Evolutionary conservation across 2,888 invertebrate species (phyloP), one percentile per base, ranked within the genome.

Genomic region (Eupithecia exiguata): DNA sequence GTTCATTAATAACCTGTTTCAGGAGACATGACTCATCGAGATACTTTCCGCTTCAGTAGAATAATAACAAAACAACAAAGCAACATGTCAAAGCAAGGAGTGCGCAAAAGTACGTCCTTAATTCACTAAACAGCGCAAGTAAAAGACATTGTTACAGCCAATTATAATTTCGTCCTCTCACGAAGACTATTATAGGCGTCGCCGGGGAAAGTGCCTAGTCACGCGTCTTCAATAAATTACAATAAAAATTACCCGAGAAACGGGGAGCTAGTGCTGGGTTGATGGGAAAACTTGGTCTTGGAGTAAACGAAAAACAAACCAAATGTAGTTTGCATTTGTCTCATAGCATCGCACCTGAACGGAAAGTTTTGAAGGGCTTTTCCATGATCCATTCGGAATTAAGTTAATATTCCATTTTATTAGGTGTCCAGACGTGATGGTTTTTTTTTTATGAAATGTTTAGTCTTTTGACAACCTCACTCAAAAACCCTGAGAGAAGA

Each of bases 171-270:
- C 78, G 84, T 84, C 86, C 82, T 84, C 84, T 81, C 78, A 79
- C 77, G 82, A 84, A 78, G 80, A 84, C 86, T 84, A 87, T 89
- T 88, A 86, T 79, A 80, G 65, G 72, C 78, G 83, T 83, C 78
- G 83, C 83, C 82, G 85, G 82, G 83, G 84, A 85, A 88, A 88
- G 87, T 88, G 93, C 90, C 89, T 87, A 89, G 93, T 93, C 93
- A 93, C 93, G 93, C 85, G 86, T 86, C 83, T 81, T 85, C 92
- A 82, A 93, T 93, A 94, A 93, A 93, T 94, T 92, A 92, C 87
- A 88, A 91, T 90, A 91, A 92, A 92, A 92, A 89, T 86, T 89
- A 88, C 89, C 88, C 87, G 82, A 83, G 79, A 84, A 87, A 85
- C 85, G 83, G 84, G 86, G 83, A 86, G 84, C 18, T 71, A 76